Percentiles rank a stretch among this genome's conserved stretches.
Conservation (phyloP, 1,140 invertebrate species). For the Rhopalosiphum maidis region DNA sequence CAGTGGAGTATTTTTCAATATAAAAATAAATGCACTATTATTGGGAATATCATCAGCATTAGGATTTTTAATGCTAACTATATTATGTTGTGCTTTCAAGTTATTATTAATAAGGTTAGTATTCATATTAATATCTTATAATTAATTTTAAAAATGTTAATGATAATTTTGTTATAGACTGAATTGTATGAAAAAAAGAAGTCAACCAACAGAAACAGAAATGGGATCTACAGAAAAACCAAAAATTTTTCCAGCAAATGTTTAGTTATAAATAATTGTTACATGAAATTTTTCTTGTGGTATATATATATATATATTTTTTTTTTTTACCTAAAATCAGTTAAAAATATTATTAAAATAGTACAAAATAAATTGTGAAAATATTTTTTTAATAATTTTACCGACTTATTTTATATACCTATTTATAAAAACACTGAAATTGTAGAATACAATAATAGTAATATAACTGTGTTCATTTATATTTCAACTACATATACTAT, state of each 20-base stretch:
- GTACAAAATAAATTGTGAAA: constrained; percentile 11
- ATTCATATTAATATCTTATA: constrained; percentile 47
- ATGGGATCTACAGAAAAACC: background rate
- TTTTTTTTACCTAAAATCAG: background rate
- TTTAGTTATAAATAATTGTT: constrained; percentile 11
- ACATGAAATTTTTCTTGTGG: background rate
- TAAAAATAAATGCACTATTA: constrained; percentile 83
- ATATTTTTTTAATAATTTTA: constrained; percentile 4
- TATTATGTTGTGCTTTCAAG: constrained; percentile 77
- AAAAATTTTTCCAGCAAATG: constrained; percentile 17
- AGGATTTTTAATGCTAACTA: constrained; percentile 78
- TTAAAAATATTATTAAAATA: background rate
- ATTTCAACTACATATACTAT: background rate
- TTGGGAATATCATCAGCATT: constrained; percentile 80
- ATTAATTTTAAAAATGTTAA: background rate
- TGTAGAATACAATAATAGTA: background rate
- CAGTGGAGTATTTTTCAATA: constrained; percentile 75
- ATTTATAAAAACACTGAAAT: background rate
- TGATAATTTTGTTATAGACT: constrained; percentile 38
- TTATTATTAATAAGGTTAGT: constrained; percentile 75
- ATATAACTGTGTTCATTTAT: background rate
- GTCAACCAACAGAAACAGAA: constrained; percentile 2
- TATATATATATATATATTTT: background rate
- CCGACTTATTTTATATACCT: background rate
- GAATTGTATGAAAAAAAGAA: constrained; percentile 40